These are phyloP conservation scores for Notodonta dromedarius DNA, from an alignment of 2,888 invertebrate genomes.

Conservation along the genomic window DNA sequence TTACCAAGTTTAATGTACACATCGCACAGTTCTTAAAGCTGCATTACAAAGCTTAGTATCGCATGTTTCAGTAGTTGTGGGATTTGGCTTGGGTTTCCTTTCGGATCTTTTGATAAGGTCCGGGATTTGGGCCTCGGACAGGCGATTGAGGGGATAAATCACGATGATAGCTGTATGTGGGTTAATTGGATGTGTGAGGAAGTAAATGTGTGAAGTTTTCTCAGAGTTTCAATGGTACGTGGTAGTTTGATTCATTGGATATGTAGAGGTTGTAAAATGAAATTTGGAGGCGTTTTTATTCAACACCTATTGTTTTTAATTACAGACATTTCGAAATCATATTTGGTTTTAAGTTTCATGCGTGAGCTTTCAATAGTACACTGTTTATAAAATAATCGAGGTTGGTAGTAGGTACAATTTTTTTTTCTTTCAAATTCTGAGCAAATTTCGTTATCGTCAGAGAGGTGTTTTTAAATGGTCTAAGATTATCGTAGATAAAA, in stretches of 20 bases:
- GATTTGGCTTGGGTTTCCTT: constrained; percentile 43
- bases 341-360: too few species aligned
- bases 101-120: constrained; percentile 63
- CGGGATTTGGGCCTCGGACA: constrained; percentile 44
- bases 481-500: too few species aligned
- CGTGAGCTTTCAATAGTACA: too few species aligned
- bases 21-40: constrained; percentile 22
- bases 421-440: too few species aligned
- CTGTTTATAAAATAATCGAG: too few species aligned
- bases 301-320: too few species aligned
- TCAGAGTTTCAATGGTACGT: constrained; percentile 10
- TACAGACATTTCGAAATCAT: too few species aligned
- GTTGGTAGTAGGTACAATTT: too few species aligned
- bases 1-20: constrained; percentile 39
- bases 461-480: too few species aligned
- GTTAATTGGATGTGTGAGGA: constrained; percentile 34
- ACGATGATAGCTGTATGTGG: constrained; percentile 45
- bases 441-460: too few species aligned
- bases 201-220: constrained; percentile 20
- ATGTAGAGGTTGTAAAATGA: not conserved
- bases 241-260: not conserved
- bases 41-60: constrained; percentile 40
- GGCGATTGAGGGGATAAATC: constrained; percentile 46
- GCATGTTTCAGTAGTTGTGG: constrained; percentile 1
- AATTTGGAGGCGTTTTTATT: too few species aligned